Evolutionary conservation across 2,888 invertebrate species (phyloP).

Genomic region (Andricus quercusramuli): DNA sequence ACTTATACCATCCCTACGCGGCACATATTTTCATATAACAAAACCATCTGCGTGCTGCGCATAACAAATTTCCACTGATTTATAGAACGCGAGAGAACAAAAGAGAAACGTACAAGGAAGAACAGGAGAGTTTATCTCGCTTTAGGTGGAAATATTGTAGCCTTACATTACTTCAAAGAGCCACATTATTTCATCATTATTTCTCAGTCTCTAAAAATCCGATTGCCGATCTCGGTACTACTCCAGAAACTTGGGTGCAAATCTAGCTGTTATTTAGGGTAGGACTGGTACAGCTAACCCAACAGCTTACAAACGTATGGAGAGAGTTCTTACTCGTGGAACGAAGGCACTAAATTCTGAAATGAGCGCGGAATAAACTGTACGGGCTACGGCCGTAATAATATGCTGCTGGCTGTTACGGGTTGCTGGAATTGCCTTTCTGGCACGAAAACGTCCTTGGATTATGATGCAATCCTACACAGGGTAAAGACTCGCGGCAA

Average conservation of each 20-base stretch:
- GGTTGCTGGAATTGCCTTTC: constrained; percentile 65
- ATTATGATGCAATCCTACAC: constrained; percentile 67
- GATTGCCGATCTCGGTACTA: not conserved
- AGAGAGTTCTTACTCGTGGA: constrained; percentile 63
- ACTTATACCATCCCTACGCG: constrained; percentile 76
- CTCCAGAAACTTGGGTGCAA: constrained; percentile 56
- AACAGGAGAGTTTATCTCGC: constrained; percentile 52
- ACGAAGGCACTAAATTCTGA: constrained; percentile 70
- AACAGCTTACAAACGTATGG: constrained; percentile 43
- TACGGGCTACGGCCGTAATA: constrained; percentile 68
- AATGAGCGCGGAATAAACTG: constrained; percentile 75
- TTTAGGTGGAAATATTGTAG: constrained; percentile 35
- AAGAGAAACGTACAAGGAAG: constrained; percentile 54
- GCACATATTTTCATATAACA: constrained; percentile 79
- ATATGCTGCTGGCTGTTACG: constrained; percentile 67
- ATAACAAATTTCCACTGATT: constrained; percentile 79
- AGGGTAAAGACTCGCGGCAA: not conserved
- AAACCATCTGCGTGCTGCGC: constrained; percentile 79
- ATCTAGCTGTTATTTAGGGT: constrained; percentile 59
- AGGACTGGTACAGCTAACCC: constrained; percentile 20
- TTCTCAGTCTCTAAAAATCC: not conserved
- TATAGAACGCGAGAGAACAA: constrained; percentile 70
- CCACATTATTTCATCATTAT: constrained; percentile 19
- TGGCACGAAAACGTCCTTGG: constrained; percentile 62
- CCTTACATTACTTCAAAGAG: constrained; percentile 9